phyloP scores from a whole-genome alignment of 2,888 invertebrate genomes.

The Drosophila dives region DNA sequence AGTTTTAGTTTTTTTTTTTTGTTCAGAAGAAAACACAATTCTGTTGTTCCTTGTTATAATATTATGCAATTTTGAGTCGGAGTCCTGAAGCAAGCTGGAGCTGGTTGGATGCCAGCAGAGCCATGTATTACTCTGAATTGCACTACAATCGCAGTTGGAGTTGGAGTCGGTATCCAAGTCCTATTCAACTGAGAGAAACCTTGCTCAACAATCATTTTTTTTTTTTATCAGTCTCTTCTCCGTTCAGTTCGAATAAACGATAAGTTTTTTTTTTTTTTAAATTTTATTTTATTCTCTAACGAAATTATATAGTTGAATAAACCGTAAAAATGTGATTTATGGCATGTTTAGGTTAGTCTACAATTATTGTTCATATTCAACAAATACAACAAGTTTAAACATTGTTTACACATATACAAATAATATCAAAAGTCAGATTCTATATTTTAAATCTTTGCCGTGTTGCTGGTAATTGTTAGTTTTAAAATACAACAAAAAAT shows the following conservation, averaged over 20 bases:
- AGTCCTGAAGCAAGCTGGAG: neutral
- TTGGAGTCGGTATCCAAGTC: neutral
- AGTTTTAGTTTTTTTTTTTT: neutral
- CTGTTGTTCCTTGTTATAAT: neutral
- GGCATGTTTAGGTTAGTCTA: neutral
- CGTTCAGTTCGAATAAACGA: neutral
- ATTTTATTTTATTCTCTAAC: no score
- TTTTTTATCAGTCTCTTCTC: neutral
- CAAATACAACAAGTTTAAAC: neutral
- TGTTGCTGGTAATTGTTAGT: neutral
- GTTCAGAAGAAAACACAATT: neutral
- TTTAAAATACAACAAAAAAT: neutral
- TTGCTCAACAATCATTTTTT: no score
- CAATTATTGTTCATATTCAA: neutral
- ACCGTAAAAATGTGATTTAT: neutral
- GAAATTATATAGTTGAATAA: no score
- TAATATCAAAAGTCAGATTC: no score
- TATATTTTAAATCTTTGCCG: neutral
- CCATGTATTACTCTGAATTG: neutral
- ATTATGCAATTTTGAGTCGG: neutral
- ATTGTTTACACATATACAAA: neutral
- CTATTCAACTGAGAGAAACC: neutral
- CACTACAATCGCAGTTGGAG: neutral
- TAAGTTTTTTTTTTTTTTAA: neutral
- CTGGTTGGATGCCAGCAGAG: neutral